These are phyloP conservation scores for Nymphalis urticae DNA, from an alignment of 2,888 invertebrate species.

Conservation along the genomic window DNA sequence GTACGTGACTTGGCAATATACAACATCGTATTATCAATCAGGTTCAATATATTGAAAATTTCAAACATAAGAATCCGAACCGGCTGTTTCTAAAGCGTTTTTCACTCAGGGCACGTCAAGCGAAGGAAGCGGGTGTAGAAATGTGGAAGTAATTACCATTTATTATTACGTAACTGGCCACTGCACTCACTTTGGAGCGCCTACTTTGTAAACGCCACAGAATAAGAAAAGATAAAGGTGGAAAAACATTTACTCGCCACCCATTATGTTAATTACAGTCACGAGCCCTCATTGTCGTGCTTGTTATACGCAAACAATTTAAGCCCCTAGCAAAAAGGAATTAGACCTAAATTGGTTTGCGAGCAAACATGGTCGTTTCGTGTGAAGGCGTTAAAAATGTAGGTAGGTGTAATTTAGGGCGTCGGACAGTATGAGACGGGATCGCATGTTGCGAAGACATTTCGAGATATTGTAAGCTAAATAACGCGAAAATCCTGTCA, in stretches of 20 bases:
- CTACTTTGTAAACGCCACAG: conserved; percentile 52
- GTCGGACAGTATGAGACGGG: conserved; percentile 27
- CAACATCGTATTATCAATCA: neutral
- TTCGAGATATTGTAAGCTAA: conserved; percentile 16
- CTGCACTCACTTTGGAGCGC: conserved; percentile 36
- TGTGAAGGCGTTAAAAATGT: conserved; percentile 39
- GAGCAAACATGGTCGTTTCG: conserved; percentile 31
- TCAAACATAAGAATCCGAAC: conserved; percentile 1
- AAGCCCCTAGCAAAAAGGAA: conserved; percentile 33
- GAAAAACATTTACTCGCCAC: conserved; percentile 56
- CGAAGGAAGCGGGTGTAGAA: conserved; percentile 29
- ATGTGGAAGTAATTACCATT: conserved; percentile 40
- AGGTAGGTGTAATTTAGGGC: conserved; percentile 33
- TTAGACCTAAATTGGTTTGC: conserved; percentile 36
- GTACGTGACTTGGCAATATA: too few species aligned
- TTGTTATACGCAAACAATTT: conserved; percentile 38
- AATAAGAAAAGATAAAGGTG: conserved; percentile 54
- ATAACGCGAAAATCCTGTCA: neutral
- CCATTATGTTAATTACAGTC: conserved; percentile 62
- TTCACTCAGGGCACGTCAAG: conserved; percentile 21
- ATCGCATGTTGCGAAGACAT: conserved; percentile 29
- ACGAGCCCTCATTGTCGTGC: conserved; percentile 39
- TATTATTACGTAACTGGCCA: conserved; percentile 42
- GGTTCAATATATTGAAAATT: neutral
- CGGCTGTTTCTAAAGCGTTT: neutral